phyloP scores from a whole-genome alignment of 2,797 vertebrate genomes.

The Catharus ustulatus region DNA sequence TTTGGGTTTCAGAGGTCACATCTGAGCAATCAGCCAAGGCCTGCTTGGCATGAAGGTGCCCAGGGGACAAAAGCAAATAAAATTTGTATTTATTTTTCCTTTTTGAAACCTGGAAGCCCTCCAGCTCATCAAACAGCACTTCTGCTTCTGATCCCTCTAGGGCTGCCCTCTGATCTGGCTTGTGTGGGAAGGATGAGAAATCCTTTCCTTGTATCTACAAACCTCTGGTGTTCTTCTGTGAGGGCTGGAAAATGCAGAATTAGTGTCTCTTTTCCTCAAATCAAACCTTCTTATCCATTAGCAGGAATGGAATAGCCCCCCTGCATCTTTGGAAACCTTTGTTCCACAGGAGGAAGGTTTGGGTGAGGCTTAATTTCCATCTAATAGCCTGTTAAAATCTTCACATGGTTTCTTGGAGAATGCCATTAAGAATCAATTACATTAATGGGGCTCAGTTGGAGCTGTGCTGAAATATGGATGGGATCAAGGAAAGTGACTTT shows the following conservation, averaged over 20 bases:
- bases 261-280: not conserved
- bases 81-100: not conserved
- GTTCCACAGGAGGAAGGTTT: conserved; percentile 2
- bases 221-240: not conserved
- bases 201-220: not conserved
- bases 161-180: not conserved
- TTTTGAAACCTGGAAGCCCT: not conserved
- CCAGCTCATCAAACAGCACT: not conserved
- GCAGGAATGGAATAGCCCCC: not conserved
- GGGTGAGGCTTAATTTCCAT: conserved; percentile 38
- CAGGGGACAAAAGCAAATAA: not conserved
- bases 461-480: conserved; percentile 27
- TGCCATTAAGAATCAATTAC: conserved; percentile 70
- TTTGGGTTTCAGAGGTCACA: not conserved
- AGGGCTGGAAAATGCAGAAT: not conserved
- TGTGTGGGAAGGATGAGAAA: not conserved
- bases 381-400: conserved; percentile 63
- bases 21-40: not conserved
- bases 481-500: conserved; percentile 52
- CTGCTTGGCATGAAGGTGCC: not conserved
- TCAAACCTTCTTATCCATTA: not conserved
- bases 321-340: not conserved
- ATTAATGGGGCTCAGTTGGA: conserved; percentile 62
- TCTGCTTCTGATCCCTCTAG: not conserved
- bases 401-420: conserved; percentile 35